Percentiles rank a stretch among this genome's conserved stretches.
phyloP scores from a whole-genome alignment of 23 tunicate genomes.

The Diplosoma virens region DNA sequence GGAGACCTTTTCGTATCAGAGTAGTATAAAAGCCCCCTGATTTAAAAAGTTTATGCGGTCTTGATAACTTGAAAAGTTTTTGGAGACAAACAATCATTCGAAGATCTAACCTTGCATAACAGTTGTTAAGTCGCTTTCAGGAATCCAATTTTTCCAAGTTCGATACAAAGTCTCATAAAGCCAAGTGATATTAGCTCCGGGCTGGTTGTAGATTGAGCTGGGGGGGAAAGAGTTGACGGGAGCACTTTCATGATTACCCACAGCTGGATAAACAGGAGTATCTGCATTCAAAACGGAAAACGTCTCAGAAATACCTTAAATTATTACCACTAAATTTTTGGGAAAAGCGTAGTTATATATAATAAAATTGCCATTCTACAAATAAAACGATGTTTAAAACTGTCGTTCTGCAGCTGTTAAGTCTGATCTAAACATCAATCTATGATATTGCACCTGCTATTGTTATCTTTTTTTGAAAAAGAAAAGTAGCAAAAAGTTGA shows the following conservation, averaged over 20 bases:
- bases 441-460: no score
- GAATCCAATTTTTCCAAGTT: slow-evolving; percentile 88
- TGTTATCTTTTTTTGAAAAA: no score
- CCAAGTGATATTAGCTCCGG: slow-evolving; percentile 69
- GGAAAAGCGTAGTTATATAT: no score
- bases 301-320: no score
- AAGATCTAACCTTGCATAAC: slow-evolving; percentile 47
- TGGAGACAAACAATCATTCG: neutral
- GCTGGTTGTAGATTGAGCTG: slow-evolving; percentile 54
- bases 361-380: no score
- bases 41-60: neutral
- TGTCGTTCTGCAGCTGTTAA: no score
- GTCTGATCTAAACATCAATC: no score
- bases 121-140: slow-evolving; percentile 43
- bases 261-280: slow-evolving; percentile 77
- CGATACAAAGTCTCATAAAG: slow-evolving; percentile 51
- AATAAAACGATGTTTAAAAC: no score
- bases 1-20: slow-evolving; percentile 60
- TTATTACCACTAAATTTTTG: no score
- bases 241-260: slow-evolving; percentile 95
- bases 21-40: slow-evolving; percentile 71
- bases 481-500: no score
- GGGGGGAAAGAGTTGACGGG: slow-evolving; percentile 95
- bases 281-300: slow-evolving; percentile 11
- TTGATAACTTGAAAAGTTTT: neutral